Evolutionary conservation across 2,888 invertebrate species (phyloP), one percentile per base, ranked within the genome.

Genomic region (Lordiphosa andalusiaca): DNA sequence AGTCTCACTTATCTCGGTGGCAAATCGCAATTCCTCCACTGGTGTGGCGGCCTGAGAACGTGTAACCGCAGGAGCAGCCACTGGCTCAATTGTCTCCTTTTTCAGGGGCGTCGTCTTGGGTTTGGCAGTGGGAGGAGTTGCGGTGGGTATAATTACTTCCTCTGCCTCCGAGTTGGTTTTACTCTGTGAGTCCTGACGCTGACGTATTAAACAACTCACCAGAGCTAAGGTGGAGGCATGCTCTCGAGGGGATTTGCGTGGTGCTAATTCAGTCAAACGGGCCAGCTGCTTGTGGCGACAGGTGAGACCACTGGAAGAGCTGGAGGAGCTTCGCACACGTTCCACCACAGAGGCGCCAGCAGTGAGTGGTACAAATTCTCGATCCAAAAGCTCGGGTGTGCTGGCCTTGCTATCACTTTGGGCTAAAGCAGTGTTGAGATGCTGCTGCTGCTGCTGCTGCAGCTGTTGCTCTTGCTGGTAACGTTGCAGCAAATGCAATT

Each of bases 221-320:
- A 96, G 95, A 0, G 96, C 96, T 59, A 96, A 89, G 0, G 96
- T 96, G 0, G 96, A 96, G 0, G 96, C 96, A 86, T 96, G 96
- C 86, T 96, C 96, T 19, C 96, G 91, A 0, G 96, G 96, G 0
- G 95, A 96, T 85, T 96, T 96, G 38, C 96, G 90, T 0, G 96
- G 94, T 49, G 89, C 87, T 60, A 89, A 68, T 48, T 89, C 89
- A 16, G 46, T 77, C 3, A 87, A 71, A 55, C 87, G 70, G 6
- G 84, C 82, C 35, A 88, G 53, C 53, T 86, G 85, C 47, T 88
- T 88, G 37, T 87, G 83, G 9, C 85, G 80, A 30, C 74, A 84
- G 33, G 71, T 73, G 42, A 85, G 84, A 52, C 87, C 77, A 53
- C 86, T 88, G 55, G 85, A 87, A 44, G 30, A 30, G 30, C 80